Base-by-base conservation (phyloP, 2,888 invertebrate species). In the Danaus chrysippus region DNA sequence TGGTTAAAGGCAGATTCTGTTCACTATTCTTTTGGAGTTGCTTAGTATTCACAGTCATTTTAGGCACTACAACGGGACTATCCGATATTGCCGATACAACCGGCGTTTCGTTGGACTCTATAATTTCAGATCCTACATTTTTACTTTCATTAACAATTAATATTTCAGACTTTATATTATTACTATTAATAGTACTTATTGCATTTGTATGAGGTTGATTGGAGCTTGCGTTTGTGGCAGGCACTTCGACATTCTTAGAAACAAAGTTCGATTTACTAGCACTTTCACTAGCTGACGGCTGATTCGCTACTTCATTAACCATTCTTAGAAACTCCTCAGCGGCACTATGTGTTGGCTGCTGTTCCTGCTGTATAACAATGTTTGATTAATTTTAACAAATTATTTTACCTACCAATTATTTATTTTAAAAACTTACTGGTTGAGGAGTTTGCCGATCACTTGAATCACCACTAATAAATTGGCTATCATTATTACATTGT, bases 41-140 rank as follows among this genome's bases (percentile, higher is more conserved):
- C 76, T 87, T 89, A 76, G 79, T 71, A 76, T 79, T 86, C 68
- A 82, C 75, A 77, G 91, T 85, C 81, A 90, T 81, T 86, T 91
- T 92, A 78, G 92, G 91, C 81, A 92, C 93, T 79, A 93, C 92
- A 80, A 93, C 93, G 74, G 93, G 94, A 72, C 93, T 93, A 76
- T 94, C 93, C 62, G 93, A 92, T 86, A 93, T 93, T 67, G 94
- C 94, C 67, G 94, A 94, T 61, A 94, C 94, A 69, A 94, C 92
- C 54, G 94, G 94, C 41, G 94, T 93, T 74, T 90, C 90, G 70
- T 74, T 82, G 67, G 79, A 70, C 74, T 85, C 83, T 76, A 79
- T 82, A 79, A 78, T 76, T 77, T 89, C 87, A 74, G 79, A 70
- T 74, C 80, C 87, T 78, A 84, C 75, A 76, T 68, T 78, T 81